phyloP scores from a whole-genome alignment of 2,797 vertebrate species.

The Urosaurus nigricauda region DNA sequence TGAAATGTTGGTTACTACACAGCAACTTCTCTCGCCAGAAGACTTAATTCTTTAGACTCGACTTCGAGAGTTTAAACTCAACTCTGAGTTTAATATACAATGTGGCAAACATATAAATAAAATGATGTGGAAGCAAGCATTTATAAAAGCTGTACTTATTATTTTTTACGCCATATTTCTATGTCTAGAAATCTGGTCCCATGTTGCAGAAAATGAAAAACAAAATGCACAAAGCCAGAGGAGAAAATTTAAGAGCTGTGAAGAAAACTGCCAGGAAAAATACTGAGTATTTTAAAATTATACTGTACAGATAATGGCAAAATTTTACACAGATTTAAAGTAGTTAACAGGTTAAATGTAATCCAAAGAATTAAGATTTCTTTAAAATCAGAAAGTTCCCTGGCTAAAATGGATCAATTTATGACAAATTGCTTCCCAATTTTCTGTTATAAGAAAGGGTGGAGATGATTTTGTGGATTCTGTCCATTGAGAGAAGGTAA shows the following conservation, averaged over 20 bases:
- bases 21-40: background rate
- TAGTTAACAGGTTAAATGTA: no score
- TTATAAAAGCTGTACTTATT: background rate
- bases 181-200: background rate
- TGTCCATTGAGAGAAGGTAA: no score
- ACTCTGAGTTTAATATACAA: background rate
- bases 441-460: no score
- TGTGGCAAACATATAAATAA: conserved; percentile 14
- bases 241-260: background rate
- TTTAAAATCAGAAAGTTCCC: no score
- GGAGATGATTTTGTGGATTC: no score
- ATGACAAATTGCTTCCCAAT: no score
- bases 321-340: no score
- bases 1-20: background rate
- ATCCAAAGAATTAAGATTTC: no score
- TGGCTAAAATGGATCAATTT: no score
- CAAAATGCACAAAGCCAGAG: no score
- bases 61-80: background rate
- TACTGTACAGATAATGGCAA: background rate
- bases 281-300: no score
- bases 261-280: background rate
- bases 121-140: background rate
- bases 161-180: background rate
- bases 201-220: background rate
- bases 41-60: background rate